Percentiles rank a stretch among this genome's conserved stretches.
Evolutionary conservation across 2,888 invertebrate genomes (phyloP).

Genomic region (Apeira syringaria): DNA sequence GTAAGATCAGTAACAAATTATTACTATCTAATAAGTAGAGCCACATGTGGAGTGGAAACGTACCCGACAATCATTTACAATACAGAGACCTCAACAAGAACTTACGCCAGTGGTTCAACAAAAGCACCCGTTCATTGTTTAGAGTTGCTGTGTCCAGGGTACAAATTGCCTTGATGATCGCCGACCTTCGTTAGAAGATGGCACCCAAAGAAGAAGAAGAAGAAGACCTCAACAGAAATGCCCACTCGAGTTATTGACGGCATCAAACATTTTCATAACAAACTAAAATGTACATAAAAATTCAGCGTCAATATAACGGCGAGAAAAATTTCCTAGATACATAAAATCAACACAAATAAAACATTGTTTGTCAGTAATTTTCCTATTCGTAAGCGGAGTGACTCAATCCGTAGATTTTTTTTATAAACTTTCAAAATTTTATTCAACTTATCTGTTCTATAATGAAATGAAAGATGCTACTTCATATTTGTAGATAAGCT

Average conservation of each 20-base stretch:
- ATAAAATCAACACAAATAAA: conserved; percentile 35
- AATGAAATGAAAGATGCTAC: conserved; percentile 36
- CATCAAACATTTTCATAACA: conserved; percentile 21
- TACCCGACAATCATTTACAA: conserved; percentile 13
- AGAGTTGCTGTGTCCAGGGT: too few relatives aligned
- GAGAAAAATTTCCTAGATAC: conserved; percentile 23
- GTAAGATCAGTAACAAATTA: conserved; percentile 75
- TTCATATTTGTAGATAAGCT: conserved; percentile 25
- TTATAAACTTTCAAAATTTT: conserved; percentile 30
- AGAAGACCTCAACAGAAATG: conserved; percentile 5
- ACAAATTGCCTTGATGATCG: too few relatives aligned
- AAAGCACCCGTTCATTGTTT: too few relatives aligned
- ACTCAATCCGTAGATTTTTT: conserved; percentile 31
- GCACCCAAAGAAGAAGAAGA: too few relatives aligned
- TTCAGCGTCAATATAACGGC: conserved; percentile 27
- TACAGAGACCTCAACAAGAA: conserved; percentile 10
- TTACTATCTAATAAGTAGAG: conserved; percentile 43
- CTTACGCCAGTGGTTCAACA: too few relatives aligned
- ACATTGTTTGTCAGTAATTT: conserved; percentile 35
- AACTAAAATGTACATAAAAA: conserved; percentile 26
- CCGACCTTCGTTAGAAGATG: too few relatives aligned
- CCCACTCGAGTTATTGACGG: conserved; percentile 10
- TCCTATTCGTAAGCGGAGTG: conserved; percentile 30
- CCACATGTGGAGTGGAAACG: conserved; percentile 31
- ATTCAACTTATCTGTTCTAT: conserved; percentile 30